These are phyloP conservation scores for Muntiacus reevesi DNA, from an alignment of 2,113 vertebrate genomes.

Conservation along the genomic window DNA sequence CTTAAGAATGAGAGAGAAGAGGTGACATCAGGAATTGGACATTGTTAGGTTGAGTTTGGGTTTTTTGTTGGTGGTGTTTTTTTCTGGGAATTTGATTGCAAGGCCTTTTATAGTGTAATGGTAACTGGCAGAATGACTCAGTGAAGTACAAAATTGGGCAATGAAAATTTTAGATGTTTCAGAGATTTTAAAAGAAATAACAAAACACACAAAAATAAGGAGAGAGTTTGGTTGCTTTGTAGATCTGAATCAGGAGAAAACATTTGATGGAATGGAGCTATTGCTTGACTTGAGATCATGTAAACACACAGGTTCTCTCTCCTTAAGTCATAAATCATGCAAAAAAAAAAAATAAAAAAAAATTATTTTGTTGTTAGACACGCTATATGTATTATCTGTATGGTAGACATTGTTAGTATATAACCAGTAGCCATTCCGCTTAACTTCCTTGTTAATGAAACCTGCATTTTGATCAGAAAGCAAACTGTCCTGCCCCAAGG, in stretches of 20 bases:
- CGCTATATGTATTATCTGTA: background rate
- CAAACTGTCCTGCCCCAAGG: background rate
- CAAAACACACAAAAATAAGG: constrained; percentile 40
- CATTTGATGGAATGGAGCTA: background rate
- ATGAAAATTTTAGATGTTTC: constrained; percentile 28
- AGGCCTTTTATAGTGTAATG: background rate
- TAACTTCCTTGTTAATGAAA: background rate
- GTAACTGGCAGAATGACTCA: constrained; percentile 37
- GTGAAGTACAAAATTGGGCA: constrained; percentile 39
- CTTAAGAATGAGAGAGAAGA: constrained; percentile 21
- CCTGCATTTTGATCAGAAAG: background rate
- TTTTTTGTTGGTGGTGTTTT: background rate
- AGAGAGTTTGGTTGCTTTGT: constrained; percentile 23
- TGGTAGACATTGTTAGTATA: background rate
- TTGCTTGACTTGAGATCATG: constrained; percentile 20
- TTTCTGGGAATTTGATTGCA: constrained; percentile 27
- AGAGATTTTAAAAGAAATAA: constrained; percentile 44
- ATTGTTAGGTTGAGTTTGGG: background rate
- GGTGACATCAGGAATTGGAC: background rate
- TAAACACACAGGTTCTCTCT: background rate
- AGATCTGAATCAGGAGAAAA: constrained; percentile 26
- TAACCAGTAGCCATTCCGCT: background rate
- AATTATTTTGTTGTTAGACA: background rate
- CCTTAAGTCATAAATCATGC: background rate
- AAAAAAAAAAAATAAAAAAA: background rate